Evolutionary conservation across 2,888 invertebrate species (phyloP), one percentile per base, ranked within the genome.

Genomic region (Drosophila parthenogenetica): DNA sequence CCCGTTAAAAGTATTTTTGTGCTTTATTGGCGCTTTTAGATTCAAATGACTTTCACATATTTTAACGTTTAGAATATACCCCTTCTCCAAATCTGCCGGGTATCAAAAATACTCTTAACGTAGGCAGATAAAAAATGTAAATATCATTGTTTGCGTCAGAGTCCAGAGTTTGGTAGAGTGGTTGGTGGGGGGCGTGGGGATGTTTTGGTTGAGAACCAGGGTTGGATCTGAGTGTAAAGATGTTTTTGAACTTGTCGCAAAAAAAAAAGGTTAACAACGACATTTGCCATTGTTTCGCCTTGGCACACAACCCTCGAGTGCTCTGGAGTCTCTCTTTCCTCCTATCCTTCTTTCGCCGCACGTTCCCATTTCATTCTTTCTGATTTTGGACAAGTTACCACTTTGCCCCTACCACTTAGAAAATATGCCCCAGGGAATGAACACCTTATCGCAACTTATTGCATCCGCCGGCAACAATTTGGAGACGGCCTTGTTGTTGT

Each of bases 391-490:
- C 85, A 87, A 83, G 77, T 82, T 87, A 45, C 62, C 54, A 63
- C 61, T 59, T 43, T 58, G 39, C 50, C 50, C 43, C 37, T 29
- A 51, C 35, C 48, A 65, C 43, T 29, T 19, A 29, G 54, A 69
- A 79, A 77, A 75, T 69, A 74, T 73, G 75, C 87, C 85, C 84
- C 70, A 73, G 85, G 85, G 85, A 86, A 83, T 83, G 86, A 86
- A 86, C 85, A 86, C 85, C 85, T 86, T 86, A 86, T 86, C 85
- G 83, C 85, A 86, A 87, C 88, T 86, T 86, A 86, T 86, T 86
- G 85, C 85, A 87, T 86, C 85, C 85, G 85, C 81, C 87, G 85
- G 85, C 85, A 86, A 87, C 88, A 87, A 84, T 86, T 86, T 86
- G 81, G 79, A 86, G 83, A 78, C 79, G 73, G 75, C 84, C 83